phyloP scores from a whole-genome alignment of 2,888 invertebrate species.

The Drosophila pseudotalamancana region DNA sequence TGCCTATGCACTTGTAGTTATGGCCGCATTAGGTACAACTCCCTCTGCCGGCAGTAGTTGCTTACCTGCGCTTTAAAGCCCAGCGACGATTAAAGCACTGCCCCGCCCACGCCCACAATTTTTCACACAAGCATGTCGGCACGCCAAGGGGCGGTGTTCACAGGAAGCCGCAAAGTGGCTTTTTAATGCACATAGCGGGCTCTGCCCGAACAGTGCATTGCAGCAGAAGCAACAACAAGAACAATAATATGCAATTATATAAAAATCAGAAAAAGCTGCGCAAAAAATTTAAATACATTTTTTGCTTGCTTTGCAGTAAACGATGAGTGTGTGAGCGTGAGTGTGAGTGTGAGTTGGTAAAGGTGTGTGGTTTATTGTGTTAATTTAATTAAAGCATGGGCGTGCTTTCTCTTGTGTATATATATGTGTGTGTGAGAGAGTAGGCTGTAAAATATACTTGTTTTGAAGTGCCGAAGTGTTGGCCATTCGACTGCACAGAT shows the following conservation, averaged over 20 bases:
- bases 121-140: constrained; percentile 45
- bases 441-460: constrained; percentile 29
- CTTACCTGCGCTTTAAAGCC: constrained; percentile 41
- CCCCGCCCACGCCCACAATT: constrained; percentile 57
- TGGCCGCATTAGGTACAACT: constrained; percentile 29
- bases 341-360: constrained; percentile 19
- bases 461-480: constrained; percentile 62
- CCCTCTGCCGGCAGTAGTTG: constrained; percentile 6
- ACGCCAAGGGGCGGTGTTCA: constrained; percentile 70
- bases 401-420: constrained; percentile 13
- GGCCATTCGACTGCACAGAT: constrained; percentile 43
- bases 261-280: constrained; percentile 59
- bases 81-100: constrained; percentile 53
- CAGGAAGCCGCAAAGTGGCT: constrained; percentile 77
- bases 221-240: constrained; percentile 23
- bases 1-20: constrained; percentile 73
- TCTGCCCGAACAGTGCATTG: constrained; percentile 41
- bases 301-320: constrained; percentile 65
- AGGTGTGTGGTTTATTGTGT: constrained; percentile 69
- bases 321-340: constrained; percentile 24
- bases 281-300: constrained; percentile 41
- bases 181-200: constrained; percentile 77
- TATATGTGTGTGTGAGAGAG: constrained; percentile 10
- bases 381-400: constrained; percentile 71
- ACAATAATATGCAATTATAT: constrained; percentile 65